Evolutionary conservation across 92 coral and sea anemone species (phyloP).

Genomic region (Montipora capitata): DNA sequence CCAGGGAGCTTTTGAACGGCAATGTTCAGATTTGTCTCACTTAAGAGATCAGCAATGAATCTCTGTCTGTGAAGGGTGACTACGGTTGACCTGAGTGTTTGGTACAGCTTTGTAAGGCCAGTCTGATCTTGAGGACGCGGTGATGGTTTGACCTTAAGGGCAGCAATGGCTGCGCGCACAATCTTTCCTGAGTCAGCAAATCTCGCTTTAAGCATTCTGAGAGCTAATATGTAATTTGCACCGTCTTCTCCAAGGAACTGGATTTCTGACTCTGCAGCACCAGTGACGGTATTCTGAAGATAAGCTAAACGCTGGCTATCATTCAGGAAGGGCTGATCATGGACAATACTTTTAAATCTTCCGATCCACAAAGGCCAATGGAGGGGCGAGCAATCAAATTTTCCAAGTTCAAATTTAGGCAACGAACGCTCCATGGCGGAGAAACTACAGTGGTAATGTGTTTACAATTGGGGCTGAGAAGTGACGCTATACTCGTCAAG

Average conservation of each 20-base stretch:
- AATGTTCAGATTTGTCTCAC: constrained; percentile 66
- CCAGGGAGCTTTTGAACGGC: constrained; percentile 61
- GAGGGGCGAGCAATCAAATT: constrained; percentile 66
- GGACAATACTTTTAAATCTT: constrained; percentile 59
- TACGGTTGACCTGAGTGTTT: constrained; percentile 52
- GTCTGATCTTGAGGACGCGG: constrained; percentile 65
- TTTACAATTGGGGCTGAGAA: constrained; percentile 11
- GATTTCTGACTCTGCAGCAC: constrained; percentile 60
- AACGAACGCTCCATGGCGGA: constrained; percentile 56
- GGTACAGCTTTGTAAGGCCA: constrained; percentile 53
- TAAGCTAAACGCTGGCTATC: constrained; percentile 66
- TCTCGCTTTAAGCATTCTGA: constrained; percentile 53
- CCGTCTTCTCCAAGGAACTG: constrained; percentile 72
- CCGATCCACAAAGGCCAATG: constrained; percentile 68
- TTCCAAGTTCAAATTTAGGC: constrained; percentile 59
- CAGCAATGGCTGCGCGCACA: constrained; percentile 66
- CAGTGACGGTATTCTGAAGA: constrained; percentile 44
- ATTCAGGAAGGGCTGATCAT: constrained; percentile 62
- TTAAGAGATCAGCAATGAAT: constrained; percentile 66
- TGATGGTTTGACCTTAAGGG: constrained; percentile 50
- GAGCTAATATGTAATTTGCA: constrained; percentile 52
- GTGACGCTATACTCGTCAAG: constrained; percentile 37
- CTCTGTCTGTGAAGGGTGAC: constrained; percentile 74
- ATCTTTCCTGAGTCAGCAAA: constrained; percentile 71
- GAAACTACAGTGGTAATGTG: constrained; percentile 43